A percentile compares a stretch with the other conserved stretches of the same genome.
phyloP scores from a whole-genome alignment of 2,888 invertebrate species.

The Limnephilus rhombicus region DNA sequence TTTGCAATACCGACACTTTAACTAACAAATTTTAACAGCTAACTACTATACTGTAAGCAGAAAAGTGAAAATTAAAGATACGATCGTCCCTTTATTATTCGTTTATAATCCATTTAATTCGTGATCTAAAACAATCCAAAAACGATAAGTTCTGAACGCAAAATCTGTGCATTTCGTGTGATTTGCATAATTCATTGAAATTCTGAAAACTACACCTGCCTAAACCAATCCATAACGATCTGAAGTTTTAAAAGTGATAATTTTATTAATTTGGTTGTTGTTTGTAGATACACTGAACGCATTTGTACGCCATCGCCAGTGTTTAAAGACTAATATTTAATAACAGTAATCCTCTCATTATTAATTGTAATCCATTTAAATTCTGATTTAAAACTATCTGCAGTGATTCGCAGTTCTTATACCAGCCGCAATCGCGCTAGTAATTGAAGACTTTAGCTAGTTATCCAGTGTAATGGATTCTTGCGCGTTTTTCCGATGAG shows the following conservation, averaged over 20 bases:
- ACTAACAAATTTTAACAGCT: too few relatives aligned
- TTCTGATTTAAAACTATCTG: too few relatives aligned
- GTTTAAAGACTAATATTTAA: background rate
- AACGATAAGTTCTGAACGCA: background rate
- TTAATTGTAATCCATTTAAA: too few relatives aligned
- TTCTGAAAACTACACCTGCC: too few relatives aligned
- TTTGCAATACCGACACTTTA: background rate
- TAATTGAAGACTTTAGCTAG: background rate
- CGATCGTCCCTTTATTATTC: too few relatives aligned
- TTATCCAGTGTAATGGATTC: background rate
- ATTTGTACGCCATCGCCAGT: background rate
- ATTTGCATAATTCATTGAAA: background rate
- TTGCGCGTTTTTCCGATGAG: constrained; percentile 5
- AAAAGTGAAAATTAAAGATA: background rate
- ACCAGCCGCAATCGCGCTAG: background rate
- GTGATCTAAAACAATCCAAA: background rate
- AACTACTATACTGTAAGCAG: too few relatives aligned
- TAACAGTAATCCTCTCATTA: too few relatives aligned
- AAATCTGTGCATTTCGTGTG: background rate
- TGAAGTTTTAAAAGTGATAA: too few relatives aligned
- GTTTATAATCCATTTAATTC: background rate
- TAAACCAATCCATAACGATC: too few relatives aligned
- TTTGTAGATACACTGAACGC: background rate
- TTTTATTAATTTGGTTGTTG: too few relatives aligned
- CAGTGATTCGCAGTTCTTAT: too few relatives aligned